Evolutionary conservation across 2,797 vertebrate species (phyloP).

Genomic region (Alfaro cultratus): DNA sequence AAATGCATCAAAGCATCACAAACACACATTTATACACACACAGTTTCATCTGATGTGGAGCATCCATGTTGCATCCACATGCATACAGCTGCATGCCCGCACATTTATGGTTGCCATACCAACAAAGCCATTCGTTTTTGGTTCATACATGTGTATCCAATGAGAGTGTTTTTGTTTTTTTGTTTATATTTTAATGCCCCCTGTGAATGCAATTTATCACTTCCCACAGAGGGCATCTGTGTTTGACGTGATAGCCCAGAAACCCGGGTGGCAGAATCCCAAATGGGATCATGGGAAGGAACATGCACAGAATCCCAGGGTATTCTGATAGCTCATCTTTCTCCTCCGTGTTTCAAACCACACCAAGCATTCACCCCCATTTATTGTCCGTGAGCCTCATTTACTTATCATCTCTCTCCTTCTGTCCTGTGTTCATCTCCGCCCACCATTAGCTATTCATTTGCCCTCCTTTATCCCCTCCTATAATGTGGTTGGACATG

Average conservation of each 20-base stretch:
- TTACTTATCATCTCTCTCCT: constrained; percentile 20
- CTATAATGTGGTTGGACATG: constrained; percentile 32
- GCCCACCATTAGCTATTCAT: constrained; percentile 44
- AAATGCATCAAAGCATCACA: constrained; percentile 38
- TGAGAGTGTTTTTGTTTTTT: constrained; percentile 7
- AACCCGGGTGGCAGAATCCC: constrained; percentile 63
- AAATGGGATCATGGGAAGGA: constrained; percentile 58
- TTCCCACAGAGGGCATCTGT: constrained; percentile 45
- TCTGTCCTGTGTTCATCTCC: constrained; percentile 38
- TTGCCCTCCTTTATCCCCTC: constrained; percentile 16
- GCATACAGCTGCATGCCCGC: constrained; percentile 17
- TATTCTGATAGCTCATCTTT: constrained; percentile 36
- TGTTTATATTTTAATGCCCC: constrained; percentile 17
- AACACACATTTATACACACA: constrained; percentile 3
- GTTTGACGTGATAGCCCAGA: constrained; percentile 54
- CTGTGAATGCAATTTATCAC: constrained; percentile 28
- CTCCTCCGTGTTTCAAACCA: constrained; percentile 32
- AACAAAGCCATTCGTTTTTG: constrained; percentile 54
- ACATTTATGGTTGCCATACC: constrained; percentile 67
- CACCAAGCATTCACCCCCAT: constrained; percentile 15
- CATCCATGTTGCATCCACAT: constrained; percentile 12
- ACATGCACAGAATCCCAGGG: constrained; percentile 57
- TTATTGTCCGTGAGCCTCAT: constrained; percentile 46
- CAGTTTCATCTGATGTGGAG: constrained; percentile 11
- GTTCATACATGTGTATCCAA: constrained; percentile 29